A percentile compares a stretch with the other conserved stretches of the same genome.
These are phyloP conservation scores for Tenthredo notha DNA, from an alignment of 2,888 invertebrate species.

Conservation along the genomic window DNA sequence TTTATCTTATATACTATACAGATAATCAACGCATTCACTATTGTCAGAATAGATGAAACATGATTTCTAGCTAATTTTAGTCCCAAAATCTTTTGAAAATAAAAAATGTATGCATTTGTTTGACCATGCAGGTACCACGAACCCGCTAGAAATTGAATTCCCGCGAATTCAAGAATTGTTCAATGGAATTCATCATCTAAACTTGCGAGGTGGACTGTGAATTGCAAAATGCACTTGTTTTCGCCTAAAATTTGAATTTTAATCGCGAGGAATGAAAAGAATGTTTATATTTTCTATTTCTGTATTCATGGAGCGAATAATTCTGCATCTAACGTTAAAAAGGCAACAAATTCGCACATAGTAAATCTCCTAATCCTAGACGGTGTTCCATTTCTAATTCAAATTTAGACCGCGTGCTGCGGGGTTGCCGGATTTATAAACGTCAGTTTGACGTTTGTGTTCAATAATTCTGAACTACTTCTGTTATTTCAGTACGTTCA, in stretches of 20 bases:
- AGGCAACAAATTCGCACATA: neutral
- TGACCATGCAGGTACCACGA: neutral
- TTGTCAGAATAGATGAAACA: neutral
- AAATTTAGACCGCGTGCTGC: conserved; percentile 8
- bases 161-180: neutral
- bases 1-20: neutral
- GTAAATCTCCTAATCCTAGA: neutral
- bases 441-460: conserved; percentile 16
- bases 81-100: neutral
- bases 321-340: neutral
- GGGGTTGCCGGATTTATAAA: conserved; percentile 5
- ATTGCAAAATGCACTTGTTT: neutral
- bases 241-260: neutral
- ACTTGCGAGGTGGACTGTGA: neutral
- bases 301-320: neutral
- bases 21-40: neutral
- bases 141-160: neutral
- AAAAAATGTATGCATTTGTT: neutral
- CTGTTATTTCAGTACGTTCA: neutral
- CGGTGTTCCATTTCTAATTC: neutral
- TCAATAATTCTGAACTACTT: neutral
- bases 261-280: neutral
- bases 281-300: neutral
- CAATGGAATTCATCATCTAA: neutral
- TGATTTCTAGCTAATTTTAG: neutral